These are phyloP conservation scores for Leptinotarsa texana DNA, from an alignment of 1,140 invertebrate genomes.

Conservation along the genomic window DNA sequence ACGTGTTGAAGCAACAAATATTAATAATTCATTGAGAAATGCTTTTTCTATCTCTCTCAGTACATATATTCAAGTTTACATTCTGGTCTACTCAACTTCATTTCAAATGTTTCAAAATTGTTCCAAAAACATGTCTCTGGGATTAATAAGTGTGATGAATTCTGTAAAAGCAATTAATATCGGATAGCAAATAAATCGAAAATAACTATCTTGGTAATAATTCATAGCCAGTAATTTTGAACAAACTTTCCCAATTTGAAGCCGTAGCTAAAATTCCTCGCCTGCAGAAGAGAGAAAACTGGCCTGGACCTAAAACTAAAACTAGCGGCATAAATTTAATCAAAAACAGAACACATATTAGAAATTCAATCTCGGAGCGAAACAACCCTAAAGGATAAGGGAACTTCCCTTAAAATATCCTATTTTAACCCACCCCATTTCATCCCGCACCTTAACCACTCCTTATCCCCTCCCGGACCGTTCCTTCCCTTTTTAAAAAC, in stretches of 20 bases:
- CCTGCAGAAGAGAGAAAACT: constrained; percentile 25
- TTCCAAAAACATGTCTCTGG: too few relatives aligned
- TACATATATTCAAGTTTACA: too few relatives aligned
- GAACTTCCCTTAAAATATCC: constrained; percentile 46
- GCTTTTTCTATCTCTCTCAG: too few relatives aligned
- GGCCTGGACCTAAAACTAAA: constrained; percentile 45
- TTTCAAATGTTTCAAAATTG: too few relatives aligned
- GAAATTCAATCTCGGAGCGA: constrained; percentile 55
- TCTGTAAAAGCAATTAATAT: constrained; percentile 14
- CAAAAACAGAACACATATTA: constrained; percentile 56
- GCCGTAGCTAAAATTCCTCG: constrained; percentile 43
- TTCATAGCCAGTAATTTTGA: constrained; percentile 43
- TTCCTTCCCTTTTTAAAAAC: constrained; percentile 38
- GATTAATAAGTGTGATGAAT: not conserved
- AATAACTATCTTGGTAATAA: constrained; percentile 38
- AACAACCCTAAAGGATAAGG: constrained; percentile 51
- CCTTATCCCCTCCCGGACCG: constrained; percentile 38
- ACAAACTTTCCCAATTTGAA: constrained; percentile 47
- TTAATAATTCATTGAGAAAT: too few relatives aligned
- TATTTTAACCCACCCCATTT: constrained; percentile 38
- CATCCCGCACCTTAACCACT: constrained; percentile 37
- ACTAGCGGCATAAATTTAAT: constrained; percentile 54
- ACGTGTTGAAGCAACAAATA: too few relatives aligned
- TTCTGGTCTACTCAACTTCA: too few relatives aligned
- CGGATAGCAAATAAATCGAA: constrained; percentile 21